Evolutionary conservation across 2,888 invertebrate species (phyloP), one percentile per base, ranked within the genome.

Genomic region (Poecilus cupreus): DNA sequence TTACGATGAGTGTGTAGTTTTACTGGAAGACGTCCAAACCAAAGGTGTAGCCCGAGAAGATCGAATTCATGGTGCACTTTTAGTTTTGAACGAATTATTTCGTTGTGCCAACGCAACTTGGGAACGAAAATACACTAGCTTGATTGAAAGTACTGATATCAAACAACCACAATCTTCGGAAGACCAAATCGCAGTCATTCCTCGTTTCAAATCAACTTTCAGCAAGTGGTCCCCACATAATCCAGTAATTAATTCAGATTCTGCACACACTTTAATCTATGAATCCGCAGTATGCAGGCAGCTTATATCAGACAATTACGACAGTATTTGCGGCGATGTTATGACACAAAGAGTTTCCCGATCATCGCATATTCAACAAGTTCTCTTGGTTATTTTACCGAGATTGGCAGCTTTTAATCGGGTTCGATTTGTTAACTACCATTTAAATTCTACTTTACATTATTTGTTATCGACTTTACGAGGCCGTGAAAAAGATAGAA

Each of bases 331-430:
- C 87, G 86, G 90, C 87, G 93, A 95, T 89, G 95, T 97, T 2
- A 91, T 98, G 89, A 93, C 93, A 49, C 96, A 97, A 86, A 92
- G 95, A 81, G 89, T 91, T 75, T 93, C 94, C 0, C 93, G 95
- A 85, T 95, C 94, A 74, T 90, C 92, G 3, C 94, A 96, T 87
- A 96, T 98, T 20, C 98, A 98, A 85, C 96, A 96, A 87, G 94
- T 96, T 0, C 89, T 99, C 11, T 91, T 98, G 81, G 94, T 94
- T 46, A 93, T 99, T 68, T 90, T 99, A 82, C 99, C 99, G 0
- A 92, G 98, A 83, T 89, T 98, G 75, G 98, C 98, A 4, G 97
- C 98, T n/a, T 98, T 98, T 86, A 95, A 97, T 87, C 94, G 94
- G 82, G 93, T 94, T 4, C 92, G 92, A 81, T 98, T 98, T 87